These are phyloP conservation scores for Microhierax caerulescens DNA, from an alignment of 2,797 vertebrate genomes.

Conservation along the genomic window DNA sequence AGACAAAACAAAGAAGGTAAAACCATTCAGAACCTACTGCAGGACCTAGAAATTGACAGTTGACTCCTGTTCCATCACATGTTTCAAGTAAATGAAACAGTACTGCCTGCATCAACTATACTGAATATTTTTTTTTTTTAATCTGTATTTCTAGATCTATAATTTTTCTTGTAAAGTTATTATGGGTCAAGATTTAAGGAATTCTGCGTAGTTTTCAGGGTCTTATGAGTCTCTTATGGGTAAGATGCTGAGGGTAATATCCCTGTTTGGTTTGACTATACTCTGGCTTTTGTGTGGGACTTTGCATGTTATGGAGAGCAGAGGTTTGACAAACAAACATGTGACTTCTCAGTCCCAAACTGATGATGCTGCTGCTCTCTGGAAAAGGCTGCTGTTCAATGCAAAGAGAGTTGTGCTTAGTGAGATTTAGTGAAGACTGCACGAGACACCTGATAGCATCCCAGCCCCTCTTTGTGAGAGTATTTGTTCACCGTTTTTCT, in stretches of 20 bases:
- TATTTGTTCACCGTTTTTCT: neutral
- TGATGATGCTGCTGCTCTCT: constrained; percentile 43
- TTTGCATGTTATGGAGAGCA: neutral
- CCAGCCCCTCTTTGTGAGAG: neutral
- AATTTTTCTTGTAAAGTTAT: neutral
- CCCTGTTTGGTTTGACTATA: neutral
- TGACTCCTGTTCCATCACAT: neutral
- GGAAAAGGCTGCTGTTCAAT: constrained; percentile 28
- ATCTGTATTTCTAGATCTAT: neutral
- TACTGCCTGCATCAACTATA: neutral
- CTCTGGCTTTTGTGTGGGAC: neutral
- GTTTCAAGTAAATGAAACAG: neutral
- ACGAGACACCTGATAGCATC: neutral
- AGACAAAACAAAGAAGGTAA: neutral
- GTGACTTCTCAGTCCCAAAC: constrained; percentile 30
- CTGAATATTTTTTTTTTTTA: neutral
- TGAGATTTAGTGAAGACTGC: neutral
- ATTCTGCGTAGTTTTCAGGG: neutral
- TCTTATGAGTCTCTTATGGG: neutral
- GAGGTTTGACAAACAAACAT: constrained; percentile 25
- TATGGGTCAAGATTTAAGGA: neutral
- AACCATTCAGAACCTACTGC: neutral
- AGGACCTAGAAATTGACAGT: neutral
- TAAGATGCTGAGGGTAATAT: neutral
- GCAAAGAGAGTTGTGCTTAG: neutral